Evolutionary conservation across 2,888 invertebrate species (phyloP).

Genomic region (Parthenolecanium corni): DNA sequence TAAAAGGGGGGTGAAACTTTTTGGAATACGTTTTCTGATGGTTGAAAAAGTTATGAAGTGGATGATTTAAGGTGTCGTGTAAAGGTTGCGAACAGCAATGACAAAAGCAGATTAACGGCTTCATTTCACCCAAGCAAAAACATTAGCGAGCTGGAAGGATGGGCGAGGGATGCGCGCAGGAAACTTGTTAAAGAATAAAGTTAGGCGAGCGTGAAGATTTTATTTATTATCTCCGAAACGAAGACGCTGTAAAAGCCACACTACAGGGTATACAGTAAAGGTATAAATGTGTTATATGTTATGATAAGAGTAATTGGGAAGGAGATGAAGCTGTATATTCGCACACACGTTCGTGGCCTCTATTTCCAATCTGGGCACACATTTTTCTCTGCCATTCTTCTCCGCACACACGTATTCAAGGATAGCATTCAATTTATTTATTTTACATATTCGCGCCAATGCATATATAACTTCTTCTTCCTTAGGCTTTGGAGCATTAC

Average conservation of each 20-base stretch:
- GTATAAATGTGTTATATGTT: background rate
- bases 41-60: slow-evolving; percentile 12
- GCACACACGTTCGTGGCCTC: too few relatives aligned
- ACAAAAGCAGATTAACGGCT: slow-evolving; percentile 23
- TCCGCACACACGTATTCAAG: too few relatives aligned
- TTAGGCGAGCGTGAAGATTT: slow-evolving; percentile 20
- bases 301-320: too few relatives aligned
- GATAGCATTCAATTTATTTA: too few relatives aligned
- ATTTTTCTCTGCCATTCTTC: too few relatives aligned
- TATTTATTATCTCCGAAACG: slow-evolving; percentile 9
- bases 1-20: background rate
- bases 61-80: slow-evolving; percentile 20
- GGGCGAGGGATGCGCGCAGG: background rate
- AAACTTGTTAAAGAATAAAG: slow-evolving; percentile 21
- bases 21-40: slow-evolving; percentile 13
- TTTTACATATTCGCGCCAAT: too few relatives aligned
- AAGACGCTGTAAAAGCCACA: slow-evolving; percentile 7
- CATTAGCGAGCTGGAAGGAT: background rate
- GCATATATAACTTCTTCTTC: too few relatives aligned
- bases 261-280: slow-evolving; percentile 5
- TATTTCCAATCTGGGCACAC: too few relatives aligned
- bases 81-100: slow-evolving; percentile 15
- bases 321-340: too few relatives aligned
- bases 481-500: too few relatives aligned
- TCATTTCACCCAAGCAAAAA: slow-evolving; percentile 3